Evolutionary conservation across 2,888 invertebrate genomes (phyloP).

Genomic region (Mesochorus sp.): DNA sequence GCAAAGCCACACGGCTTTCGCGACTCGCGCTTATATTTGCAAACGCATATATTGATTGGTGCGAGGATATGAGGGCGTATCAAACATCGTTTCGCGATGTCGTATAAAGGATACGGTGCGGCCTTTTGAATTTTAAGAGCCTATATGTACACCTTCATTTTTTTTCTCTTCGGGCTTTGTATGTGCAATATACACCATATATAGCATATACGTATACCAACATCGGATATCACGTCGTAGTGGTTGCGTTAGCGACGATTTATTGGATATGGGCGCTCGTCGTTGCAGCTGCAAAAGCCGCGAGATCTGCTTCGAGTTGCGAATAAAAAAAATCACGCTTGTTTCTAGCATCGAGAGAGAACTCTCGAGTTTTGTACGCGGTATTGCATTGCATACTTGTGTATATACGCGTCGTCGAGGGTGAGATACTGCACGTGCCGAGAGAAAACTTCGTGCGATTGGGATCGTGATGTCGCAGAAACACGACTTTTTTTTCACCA

Average conservation of each 20-base stretch:
- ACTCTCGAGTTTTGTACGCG: conserved; percentile 41
- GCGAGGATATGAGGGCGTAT: neutral
- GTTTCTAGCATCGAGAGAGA: conserved; percentile 30
- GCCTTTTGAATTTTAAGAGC: conserved; percentile 6
- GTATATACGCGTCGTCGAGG: neutral
- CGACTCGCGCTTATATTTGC: conserved; percentile 4
- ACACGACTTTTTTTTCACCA: neutral
- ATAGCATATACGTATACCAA: neutral
- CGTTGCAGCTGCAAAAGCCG: conserved; percentile 15
- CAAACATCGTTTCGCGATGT: neutral
- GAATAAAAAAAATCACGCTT: conserved; percentile 42
- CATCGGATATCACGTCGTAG: conserved; percentile 18
- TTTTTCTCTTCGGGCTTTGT: neutral
- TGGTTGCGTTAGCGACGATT: conserved; percentile 49
- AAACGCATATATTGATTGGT: neutral
- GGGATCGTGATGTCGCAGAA: conserved; percentile 2
- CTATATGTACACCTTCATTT: conserved; percentile 1
- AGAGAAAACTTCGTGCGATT: conserved; percentile 16
- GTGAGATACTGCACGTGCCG: conserved; percentile 9
- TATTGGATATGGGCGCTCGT: conserved; percentile 44
- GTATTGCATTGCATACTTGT: conserved; percentile 28
- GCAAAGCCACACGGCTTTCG: conserved; percentile 32
- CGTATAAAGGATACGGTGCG: neutral
- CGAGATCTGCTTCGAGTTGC: conserved; percentile 27
- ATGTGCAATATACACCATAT: neutral